A percentile compares a stretch with the other conserved stretches of the same genome.
phyloP scores from a whole-genome alignment of 2,888 invertebrate species.

The Lathronympha strigana region DNA sequence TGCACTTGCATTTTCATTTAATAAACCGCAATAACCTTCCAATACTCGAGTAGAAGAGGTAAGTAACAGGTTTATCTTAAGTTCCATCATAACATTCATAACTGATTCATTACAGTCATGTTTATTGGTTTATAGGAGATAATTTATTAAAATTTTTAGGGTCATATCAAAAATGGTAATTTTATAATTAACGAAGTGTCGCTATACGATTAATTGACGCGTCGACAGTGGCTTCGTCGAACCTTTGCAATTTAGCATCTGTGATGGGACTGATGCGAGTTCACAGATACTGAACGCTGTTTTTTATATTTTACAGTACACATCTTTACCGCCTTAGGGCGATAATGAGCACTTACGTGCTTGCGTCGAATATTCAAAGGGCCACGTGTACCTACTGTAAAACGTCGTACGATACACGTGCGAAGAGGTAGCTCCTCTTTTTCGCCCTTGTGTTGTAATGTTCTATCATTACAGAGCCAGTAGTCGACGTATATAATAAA shows the following conservation, averaged over 20 bases:
- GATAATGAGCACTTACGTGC: no score
- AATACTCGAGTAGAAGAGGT: neutral
- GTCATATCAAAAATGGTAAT: conserved; percentile 40
- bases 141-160: conserved; percentile 39
- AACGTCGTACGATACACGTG: no score
- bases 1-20: conserved; percentile 7
- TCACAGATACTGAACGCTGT: neutral
- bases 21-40: neutral
- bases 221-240: conserved; percentile 6
- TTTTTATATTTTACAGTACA: no score
- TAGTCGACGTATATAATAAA: no score
- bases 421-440: no score
- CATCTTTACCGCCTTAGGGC: no score
- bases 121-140: conserved; percentile 36
- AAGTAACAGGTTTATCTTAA: conserved; percentile 23
- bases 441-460: no score
- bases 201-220: conserved; percentile 37
- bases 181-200: conserved; percentile 40
- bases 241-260: conserved; percentile 2
- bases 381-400: no score
- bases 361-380: no score
- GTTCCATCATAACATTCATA: conserved; percentile 26
- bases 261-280: neutral
- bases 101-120: conserved; percentile 31
- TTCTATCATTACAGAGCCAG: no score